Base-by-base conservation (phyloP, 2,888 invertebrate species). In the Clusia tigrina region DNA sequence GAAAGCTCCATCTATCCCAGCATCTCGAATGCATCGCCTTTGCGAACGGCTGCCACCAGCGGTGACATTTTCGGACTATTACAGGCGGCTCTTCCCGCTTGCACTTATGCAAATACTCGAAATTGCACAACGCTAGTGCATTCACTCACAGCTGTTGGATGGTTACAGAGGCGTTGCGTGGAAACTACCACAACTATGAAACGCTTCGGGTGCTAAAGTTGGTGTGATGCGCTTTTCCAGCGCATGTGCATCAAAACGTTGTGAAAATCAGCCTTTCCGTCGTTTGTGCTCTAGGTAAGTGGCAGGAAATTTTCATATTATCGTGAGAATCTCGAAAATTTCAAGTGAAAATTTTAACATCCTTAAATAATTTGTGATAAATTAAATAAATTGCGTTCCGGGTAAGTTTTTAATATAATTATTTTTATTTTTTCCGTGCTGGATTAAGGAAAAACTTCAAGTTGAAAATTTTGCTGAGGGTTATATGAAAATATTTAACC, bases 201-300 rank as follows among this genome's bases (percentile, higher is more conserved):
- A 15, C 42, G 20, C 48, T 22, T 18, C 48, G 20, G 48, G 20
- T 20, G 5, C n/a, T n/a, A n/a, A n/a, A 3, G 42, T 42, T 6
- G 20, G 48, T 48, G 20, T 20, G 48, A 2, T 48, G 48, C 22
- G 48, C 48, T 18, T 15, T 15, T 48, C 48, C 48, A 48, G 48
- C 48, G 48, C 48, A 48, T 48, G 48, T 48, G 48, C 48, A 48
- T 48, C 48, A 5, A 9, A 15, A 22, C 48, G 5, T 18, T 22
- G 48, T 20, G 20, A 48, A 48, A 48, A 48, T 78, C 78, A 76
- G 78, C 75, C 83, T 83, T 83, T 83, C 81, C 81, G 80, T 80
- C 79, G 82, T 81, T 78, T 79, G 82, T 77, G 80, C 80, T 83
- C 81, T 78, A 79, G 79, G 82, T 83, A 48, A 48, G 48, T 48